Conservation (phyloP, 2,888 invertebrate genomes). For the Plebejus melissa region DNA sequence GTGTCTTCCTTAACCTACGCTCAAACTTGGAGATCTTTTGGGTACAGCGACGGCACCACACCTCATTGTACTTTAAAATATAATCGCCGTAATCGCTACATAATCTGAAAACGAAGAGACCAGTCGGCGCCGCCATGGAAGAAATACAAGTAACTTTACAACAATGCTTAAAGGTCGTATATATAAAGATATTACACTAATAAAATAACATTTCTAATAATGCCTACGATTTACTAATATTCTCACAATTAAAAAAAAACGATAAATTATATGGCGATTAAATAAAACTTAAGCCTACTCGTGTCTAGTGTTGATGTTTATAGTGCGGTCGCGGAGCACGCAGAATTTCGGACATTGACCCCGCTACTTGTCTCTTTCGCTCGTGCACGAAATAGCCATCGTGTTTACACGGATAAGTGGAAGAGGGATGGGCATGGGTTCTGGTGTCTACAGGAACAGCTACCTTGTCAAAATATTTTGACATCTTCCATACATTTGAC, state of each 20-base stretch:
- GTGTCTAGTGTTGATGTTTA: constrained; percentile 40
- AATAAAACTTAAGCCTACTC: constrained; percentile 48
- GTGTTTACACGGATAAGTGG: no score
- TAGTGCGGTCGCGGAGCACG: constrained; percentile 16
- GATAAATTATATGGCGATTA: constrained; percentile 52
- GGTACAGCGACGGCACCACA: constrained; percentile 43
- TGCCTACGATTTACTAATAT: constrained; percentile 59
- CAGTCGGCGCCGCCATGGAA: constrained; percentile 33
- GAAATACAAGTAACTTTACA: constrained; percentile 52
- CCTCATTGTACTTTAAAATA: constrained; percentile 17
- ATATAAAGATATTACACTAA: constrained; percentile 48
- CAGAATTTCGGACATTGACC: background rate
- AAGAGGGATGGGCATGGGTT: no score
- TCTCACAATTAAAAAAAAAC: constrained; percentile 46
- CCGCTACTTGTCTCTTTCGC: background rate
- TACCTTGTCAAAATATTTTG: background rate
- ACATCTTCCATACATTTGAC: background rate
- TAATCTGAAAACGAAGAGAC: constrained; percentile 27
- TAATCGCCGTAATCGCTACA: constrained; percentile 3
- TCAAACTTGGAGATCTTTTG: constrained; percentile 65
- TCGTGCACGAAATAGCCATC: background rate
- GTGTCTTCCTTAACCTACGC: constrained; percentile 45
- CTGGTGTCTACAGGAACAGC: no score
- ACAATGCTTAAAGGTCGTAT: constrained; percentile 47
- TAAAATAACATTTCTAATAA: constrained; percentile 57